phyloP scores from a whole-genome alignment of 2,113 vertebrate species.

The Chamaetylas fuelleborni region DNA sequence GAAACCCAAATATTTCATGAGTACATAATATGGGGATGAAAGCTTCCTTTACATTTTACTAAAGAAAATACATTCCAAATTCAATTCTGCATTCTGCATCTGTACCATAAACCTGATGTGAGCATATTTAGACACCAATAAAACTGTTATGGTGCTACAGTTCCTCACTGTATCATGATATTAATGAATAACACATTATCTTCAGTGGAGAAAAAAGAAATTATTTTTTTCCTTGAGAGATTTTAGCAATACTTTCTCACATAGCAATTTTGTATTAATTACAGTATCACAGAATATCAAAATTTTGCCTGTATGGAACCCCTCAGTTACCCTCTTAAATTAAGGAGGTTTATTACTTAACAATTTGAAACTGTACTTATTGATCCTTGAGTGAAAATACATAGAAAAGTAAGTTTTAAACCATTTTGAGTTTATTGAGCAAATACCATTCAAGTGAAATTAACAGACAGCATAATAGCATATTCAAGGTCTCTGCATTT shows the following conservation, averaged over 20 bases:
- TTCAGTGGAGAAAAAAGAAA: neutral
- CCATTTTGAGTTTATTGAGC: neutral
- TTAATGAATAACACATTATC: neutral
- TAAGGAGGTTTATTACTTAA: neutral
- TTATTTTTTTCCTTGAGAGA: neutral
- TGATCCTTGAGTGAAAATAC: neutral
- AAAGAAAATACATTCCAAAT: neutral
- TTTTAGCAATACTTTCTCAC: neutral
- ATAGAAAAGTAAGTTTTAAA: conserved; percentile 20
- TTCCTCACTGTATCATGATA: neutral
- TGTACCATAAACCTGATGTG: neutral
- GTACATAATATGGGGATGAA: neutral
- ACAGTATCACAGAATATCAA: neutral
- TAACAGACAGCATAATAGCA: neutral
- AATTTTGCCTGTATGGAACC: neutral
- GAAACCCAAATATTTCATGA: neutral
- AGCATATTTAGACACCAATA: neutral
- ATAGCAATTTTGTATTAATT: neutral
- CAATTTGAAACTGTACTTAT: neutral
- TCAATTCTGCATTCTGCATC: neutral
- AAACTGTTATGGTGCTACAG: neutral
- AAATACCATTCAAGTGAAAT: neutral
- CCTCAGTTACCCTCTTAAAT: neutral
- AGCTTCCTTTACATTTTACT: neutral
- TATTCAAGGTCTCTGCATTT: neutral